Percentiles rank a stretch among this genome's conserved stretches.
These are phyloP conservation scores for Merodon equestris DNA, from an alignment of 2,888 invertebrate genomes.

Conservation along the genomic window DNA sequence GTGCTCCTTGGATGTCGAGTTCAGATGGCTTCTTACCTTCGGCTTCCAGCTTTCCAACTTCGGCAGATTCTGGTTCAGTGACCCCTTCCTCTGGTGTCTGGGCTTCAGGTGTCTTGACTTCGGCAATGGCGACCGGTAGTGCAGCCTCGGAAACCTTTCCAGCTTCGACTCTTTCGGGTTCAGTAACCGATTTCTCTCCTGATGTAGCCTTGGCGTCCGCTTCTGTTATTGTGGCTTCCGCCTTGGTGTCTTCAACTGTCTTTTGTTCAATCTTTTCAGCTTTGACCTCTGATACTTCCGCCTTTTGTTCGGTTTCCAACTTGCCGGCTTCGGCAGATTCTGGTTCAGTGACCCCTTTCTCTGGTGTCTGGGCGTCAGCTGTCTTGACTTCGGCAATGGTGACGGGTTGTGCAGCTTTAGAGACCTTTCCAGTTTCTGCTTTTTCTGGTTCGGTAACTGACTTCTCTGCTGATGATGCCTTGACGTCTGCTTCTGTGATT, in stretches of 20 bases:
- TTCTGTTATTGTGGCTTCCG: conserved; percentile 3
- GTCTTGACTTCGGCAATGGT: neutral
- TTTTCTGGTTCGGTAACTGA: neutral
- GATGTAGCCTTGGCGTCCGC: neutral
- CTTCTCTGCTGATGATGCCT: neutral
- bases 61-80: neutral
- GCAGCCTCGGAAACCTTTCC: neutral
- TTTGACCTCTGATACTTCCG: conserved; percentile 5
- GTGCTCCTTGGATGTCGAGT: neutral
- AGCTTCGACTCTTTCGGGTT: neutral
- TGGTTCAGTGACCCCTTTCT: neutral
- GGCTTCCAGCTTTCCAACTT: conserved; percentile 7
- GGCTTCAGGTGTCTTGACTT: neutral
- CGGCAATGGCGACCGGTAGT: neutral
- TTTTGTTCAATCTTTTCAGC: neutral
- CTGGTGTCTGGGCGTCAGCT: conserved; percentile 33
- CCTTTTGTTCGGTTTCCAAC: neutral
- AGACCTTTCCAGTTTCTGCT: neutral
- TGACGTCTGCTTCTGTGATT: neutral
- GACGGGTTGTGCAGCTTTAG: neutral
- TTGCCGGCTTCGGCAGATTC: too few species aligned
- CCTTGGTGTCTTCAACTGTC: conserved; percentile 16
- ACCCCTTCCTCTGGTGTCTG: conserved; percentile 4
- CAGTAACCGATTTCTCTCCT: neutral
- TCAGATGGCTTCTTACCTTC: neutral